Evolutionary conservation across 37 sponge, comb jelly and placozoan genomes (phyloP).

Genomic region (Mnemiopsis leidyi): DNA sequence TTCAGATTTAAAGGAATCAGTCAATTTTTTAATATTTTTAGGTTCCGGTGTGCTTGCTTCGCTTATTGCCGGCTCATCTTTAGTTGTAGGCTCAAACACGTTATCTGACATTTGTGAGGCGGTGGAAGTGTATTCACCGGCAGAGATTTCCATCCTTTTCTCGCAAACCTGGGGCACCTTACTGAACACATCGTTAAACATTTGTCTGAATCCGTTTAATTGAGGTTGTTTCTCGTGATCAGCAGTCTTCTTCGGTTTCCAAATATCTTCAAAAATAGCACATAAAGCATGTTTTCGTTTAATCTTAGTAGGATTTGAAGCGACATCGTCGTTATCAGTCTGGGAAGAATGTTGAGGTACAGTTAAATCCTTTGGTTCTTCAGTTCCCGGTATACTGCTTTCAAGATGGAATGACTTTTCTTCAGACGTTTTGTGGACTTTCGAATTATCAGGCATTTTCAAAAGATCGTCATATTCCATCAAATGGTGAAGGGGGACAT

Average conservation of each 20-base stretch:
- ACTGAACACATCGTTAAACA: neutral
- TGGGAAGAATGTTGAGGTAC: neutral
- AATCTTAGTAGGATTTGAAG: neutral
- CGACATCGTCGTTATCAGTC: neutral
- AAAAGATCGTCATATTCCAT: neutral
- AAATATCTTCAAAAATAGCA: slow-evolving; percentile 3
- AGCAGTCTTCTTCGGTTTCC: neutral
- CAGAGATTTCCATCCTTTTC: neutral
- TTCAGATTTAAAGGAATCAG: neutral
- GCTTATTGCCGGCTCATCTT: neutral
- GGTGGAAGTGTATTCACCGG: neutral
- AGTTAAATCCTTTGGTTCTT: neutral
- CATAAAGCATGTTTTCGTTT: neutral
- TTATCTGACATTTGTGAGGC: neutral
- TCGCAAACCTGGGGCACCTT: neutral
- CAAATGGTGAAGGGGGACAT: neutral
- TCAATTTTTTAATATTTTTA: neutral
- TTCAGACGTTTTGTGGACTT: neutral
- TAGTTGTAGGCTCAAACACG: neutral
- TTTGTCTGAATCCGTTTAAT: neutral
- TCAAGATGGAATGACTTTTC: neutral
- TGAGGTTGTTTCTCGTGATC: neutral
- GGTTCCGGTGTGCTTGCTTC: neutral
- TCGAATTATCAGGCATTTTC: neutral
- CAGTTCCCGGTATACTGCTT: neutral